Evolutionary conservation across 1,140 invertebrate species (phyloP).

Genomic region (Coptotermes formosanus): DNA sequence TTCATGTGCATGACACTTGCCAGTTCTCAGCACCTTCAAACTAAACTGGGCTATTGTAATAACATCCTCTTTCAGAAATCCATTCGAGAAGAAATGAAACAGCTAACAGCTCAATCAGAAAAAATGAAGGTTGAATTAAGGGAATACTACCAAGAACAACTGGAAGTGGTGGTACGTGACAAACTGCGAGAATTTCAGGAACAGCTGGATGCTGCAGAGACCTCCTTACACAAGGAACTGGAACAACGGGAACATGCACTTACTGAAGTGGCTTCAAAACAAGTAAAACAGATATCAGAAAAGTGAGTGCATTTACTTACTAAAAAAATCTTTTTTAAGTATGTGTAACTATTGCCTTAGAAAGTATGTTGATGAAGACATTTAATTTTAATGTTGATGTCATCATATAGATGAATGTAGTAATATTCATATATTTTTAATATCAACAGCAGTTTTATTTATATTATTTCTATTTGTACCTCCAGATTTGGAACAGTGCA

Average conservation of each 20-base stretch:
- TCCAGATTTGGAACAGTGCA: too few species aligned
- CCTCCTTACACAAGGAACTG: constrained; percentile 61
- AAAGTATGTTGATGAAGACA: too few species aligned
- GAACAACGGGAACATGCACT: constrained; percentile 63
- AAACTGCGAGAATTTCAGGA: constrained; percentile 76
- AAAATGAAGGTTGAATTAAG: constrained; percentile 65
- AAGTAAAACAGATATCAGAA: constrained; percentile 68
- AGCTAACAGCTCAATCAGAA: constrained; percentile 58
- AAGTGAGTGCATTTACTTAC: constrained; percentile 55
- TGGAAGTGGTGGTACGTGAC: constrained; percentile 70
- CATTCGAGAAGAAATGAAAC: constrained; percentile 56
- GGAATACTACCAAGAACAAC: constrained; percentile 73
- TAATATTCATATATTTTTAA: too few species aligned
- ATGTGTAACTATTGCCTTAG: too few species aligned
- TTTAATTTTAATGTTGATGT: too few species aligned
- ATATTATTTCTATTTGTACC: too few species aligned
- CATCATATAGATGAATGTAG: too few species aligned
- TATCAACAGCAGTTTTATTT: too few species aligned
- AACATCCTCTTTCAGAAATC: constrained; percentile 47
- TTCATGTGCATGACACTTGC: too few species aligned
- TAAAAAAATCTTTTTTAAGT: too few species aligned
- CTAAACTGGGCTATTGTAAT: background rate
- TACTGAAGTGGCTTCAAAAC: constrained; percentile 65
- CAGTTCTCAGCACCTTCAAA: too few species aligned
- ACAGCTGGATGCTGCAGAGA: constrained; percentile 67